Base-by-base conservation (phyloP, 2,888 invertebrate genomes). In the Rhamphomyia laevipes region DNA sequence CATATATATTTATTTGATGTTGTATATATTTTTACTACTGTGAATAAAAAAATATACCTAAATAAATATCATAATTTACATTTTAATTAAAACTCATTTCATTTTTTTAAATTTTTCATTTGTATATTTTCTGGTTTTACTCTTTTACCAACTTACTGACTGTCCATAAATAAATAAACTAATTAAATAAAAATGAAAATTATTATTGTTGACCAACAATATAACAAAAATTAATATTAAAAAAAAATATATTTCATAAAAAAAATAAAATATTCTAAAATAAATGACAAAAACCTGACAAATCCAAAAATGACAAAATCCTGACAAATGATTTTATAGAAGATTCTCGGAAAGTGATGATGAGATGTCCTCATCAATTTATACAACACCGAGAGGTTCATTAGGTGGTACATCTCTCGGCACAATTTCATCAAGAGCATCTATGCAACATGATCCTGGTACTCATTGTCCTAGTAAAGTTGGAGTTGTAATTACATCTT, bases 401-500 rank as follows among this genome's bases (percentile, higher is more conserved):
- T 43, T 58, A 18, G 58, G 56, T 43, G 58, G 58, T 18, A 51
- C 57, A 43, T 57, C 57, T 15, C 51, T 57, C 16, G 59, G 63
- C 6, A 66, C 67, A 31, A 66, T 69, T 46, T 76, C 78, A 9
- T 74, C 77, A 2, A 64, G 81, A 42, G 74, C 80, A 43, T 79
- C 79, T 57, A 77, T 81, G 61, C 78, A 78, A 59, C 75, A 75
- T 49, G 78, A 79, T 57, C 53, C 57, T 31, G 52, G 56, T 43
- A 53, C 54, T 31, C 57, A 56, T 48, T 74, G 76, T 59, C 73
- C 75, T n/a, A 76, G 77, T 55, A 86, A 86, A 68, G 89, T 87
- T 2, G 92, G 92, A 1, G 90, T 91, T 9, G 91, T 92, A 46
- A 89, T 93, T 49, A 92, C 92, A 2, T 91, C 91, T 3, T 90